Evolutionary conservation across 2,888 invertebrate genomes (phyloP).

Genomic region (Homarus gammarus): DNA sequence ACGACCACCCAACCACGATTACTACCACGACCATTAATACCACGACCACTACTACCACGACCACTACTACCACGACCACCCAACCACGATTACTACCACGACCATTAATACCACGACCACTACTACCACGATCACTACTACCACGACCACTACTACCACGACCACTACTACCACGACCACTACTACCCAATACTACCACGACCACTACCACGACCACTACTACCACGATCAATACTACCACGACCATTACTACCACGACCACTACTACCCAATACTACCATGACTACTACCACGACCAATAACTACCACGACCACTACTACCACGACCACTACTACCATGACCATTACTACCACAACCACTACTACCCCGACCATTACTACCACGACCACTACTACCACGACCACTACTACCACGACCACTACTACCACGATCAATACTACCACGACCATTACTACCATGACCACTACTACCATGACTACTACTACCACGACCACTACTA

Average conservation of each 20-base stretch:
- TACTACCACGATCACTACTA: background rate
- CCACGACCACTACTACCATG: background rate
- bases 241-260: too few relatives aligned
- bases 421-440: background rate
- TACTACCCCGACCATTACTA: background rate
- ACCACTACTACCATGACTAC: background rate
- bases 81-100: background rate
- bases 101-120: background rate
- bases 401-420: background rate
- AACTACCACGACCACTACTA: background rate
- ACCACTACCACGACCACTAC: too few relatives aligned
- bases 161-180: background rate
- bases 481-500: background rate
- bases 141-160: slow-evolving; percentile 14
- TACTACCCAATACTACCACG: too few relatives aligned
- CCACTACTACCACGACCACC: background rate
- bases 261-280: too few relatives aligned
- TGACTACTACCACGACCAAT: background rate
- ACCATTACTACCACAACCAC: background rate
- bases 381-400: background rate
- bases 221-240: too few relatives aligned
- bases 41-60: slow-evolving; percentile 2
- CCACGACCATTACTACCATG: too few relatives aligned
- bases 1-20: background rate
- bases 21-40: background rate